Evolutionary conservation across 2,888 invertebrate species (phyloP).

Genomic region (Celastrina argiolus): DNA sequence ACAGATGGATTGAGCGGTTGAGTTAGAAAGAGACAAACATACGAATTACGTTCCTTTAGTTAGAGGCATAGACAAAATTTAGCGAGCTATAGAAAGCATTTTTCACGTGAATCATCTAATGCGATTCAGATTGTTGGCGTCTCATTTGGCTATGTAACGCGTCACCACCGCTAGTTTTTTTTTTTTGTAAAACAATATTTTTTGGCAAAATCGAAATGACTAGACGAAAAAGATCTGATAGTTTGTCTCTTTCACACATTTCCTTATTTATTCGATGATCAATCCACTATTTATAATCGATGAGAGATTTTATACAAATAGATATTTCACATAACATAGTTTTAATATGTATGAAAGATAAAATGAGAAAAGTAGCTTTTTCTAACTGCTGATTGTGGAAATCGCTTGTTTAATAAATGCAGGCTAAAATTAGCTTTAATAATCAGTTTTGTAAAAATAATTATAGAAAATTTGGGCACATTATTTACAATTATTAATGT

Average conservation of each 20-base stretch:
- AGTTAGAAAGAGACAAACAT: no score
- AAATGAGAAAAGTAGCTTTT: not conserved
- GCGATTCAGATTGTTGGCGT: no score
- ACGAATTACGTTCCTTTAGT: no score
- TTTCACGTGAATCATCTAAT: no score
- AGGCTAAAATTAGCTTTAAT: not conserved
- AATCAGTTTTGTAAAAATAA: no score
- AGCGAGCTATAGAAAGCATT: not conserved
- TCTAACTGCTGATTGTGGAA: not conserved
- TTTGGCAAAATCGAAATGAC: not conserved
- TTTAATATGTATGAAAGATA: not conserved
- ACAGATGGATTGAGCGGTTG: constrained; percentile 22
- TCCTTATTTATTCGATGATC: not conserved
- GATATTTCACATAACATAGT: not conserved
- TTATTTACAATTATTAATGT: no score
- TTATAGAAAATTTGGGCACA: no score
- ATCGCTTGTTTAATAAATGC: not conserved
- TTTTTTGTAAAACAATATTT: not conserved
- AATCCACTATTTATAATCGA: not conserved
- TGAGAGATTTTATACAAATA: not conserved
- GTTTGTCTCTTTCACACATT: not conserved
- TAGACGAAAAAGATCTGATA: no score
- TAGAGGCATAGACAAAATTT: not conserved
- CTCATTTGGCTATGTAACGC: no score
- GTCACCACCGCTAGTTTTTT: no score